Evolutionary conservation across 2,113 vertebrate species (phyloP).

Genomic region (Sciurus niger): DNA sequence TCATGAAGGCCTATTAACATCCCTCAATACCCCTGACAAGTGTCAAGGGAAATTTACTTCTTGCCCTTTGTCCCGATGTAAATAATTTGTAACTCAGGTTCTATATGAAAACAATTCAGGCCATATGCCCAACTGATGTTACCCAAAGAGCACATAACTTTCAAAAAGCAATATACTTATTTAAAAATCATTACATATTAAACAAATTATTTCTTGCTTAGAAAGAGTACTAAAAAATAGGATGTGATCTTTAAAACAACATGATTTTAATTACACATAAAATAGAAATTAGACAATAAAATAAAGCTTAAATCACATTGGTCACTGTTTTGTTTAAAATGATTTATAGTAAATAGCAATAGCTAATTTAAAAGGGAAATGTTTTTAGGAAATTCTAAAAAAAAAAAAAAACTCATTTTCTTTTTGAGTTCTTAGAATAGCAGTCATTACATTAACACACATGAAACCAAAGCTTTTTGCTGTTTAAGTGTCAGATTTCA

Average conservation of each 20-base stretch:
- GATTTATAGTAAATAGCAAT: conserved; percentile 15
- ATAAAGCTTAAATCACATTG: conserved; percentile 59
- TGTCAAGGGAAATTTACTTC: conserved; percentile 14
- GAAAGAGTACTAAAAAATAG: conserved; percentile 43
- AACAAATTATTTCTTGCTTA: not conserved
- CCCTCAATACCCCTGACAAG: conserved; percentile 44
- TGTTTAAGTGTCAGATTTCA: conserved; percentile 47
- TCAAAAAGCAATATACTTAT: conserved; percentile 35
- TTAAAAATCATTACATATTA: conserved; percentile 56
- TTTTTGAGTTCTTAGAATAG: conserved; percentile 62
- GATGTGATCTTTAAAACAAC: conserved; percentile 50
- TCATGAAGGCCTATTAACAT: not conserved
- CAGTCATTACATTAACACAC: conserved; percentile 60
- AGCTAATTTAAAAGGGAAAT: conserved; percentile 55
- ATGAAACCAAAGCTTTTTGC: conserved; percentile 60
- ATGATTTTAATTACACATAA: conserved; percentile 56
- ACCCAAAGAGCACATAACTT: conserved; percentile 23
- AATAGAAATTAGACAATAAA: conserved; percentile 56
- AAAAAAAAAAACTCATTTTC: conserved; percentile 44
- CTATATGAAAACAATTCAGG: not conserved
- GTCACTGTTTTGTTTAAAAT: conserved; percentile 47
- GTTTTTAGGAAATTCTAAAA: conserved; percentile 60
- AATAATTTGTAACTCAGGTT: conserved; percentile 34
- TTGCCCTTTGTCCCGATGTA: not conserved
- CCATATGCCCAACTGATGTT: not conserved